Evolutionary conservation across 2,113 vertebrate genomes (phyloP).

Genomic region (Pristiophorus japonicus): DNA sequence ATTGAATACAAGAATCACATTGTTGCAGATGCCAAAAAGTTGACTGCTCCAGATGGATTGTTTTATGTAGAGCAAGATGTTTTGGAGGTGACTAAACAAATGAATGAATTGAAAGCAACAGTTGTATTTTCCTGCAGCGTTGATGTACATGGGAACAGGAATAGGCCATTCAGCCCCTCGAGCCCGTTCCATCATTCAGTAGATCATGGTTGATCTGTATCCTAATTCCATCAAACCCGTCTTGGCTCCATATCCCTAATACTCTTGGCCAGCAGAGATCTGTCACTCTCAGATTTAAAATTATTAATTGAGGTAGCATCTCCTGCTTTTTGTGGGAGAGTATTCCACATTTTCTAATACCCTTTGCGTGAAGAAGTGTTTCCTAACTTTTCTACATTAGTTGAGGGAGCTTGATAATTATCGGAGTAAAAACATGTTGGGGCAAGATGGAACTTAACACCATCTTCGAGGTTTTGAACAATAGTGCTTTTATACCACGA

Average conservation of each 20-base stretch:
- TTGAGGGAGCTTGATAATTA: not conserved
- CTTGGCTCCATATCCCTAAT: not conserved
- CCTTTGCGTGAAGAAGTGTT: not conserved
- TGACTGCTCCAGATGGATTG: not conserved
- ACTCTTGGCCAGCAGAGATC: not conserved
- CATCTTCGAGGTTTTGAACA: not conserved
- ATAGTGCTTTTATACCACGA: not conserved
- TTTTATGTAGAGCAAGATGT: too few relatives aligned
- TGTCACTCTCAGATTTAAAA: not conserved
- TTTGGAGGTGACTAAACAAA: not conserved
- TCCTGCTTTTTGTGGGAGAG: not conserved
- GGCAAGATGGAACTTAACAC: not conserved
- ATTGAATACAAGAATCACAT: not conserved
- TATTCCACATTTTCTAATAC: not conserved
- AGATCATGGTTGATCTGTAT: not conserved
- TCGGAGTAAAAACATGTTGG: not conserved
- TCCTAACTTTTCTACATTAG: not conserved
- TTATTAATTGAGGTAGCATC: not conserved
- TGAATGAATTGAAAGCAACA: not conserved
- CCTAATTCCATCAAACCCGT: not conserved
- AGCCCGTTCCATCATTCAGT: not conserved
- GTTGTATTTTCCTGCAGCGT: too few relatives aligned
- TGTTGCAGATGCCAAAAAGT: not conserved
- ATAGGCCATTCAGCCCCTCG: not conserved
- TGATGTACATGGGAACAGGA: not conserved